phyloP scores from a whole-genome alignment of 2,888 invertebrate species.

The Pachymerium ferrugineum region DNA sequence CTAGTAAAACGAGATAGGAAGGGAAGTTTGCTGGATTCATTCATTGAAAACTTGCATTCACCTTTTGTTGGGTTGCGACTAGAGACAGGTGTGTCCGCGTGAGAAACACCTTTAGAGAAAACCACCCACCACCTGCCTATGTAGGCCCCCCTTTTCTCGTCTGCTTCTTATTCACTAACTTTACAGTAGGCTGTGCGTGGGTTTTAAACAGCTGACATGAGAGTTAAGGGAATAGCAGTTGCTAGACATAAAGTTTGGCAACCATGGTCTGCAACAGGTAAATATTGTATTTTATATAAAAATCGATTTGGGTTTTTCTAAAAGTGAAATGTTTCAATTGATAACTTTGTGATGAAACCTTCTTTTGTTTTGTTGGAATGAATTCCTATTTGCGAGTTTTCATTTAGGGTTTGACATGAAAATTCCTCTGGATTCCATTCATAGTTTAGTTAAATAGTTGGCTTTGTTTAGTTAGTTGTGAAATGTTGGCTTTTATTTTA shows the following conservation, averaged over 20 bases:
- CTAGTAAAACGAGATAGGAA: background rate
- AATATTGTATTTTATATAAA: background rate
- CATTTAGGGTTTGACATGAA: background rate
- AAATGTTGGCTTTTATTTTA: background rate
- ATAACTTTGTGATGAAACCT: too few species aligned
- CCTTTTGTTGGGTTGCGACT: background rate
- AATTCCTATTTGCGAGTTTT: background rate
- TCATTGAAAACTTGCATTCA: background rate
- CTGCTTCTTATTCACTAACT: background rate
- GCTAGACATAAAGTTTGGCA: constrained; percentile 33
- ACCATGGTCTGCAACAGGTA: constrained; percentile 35
- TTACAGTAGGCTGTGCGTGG: background rate
- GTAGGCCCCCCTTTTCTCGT: background rate
- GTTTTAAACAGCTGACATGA: constrained; percentile 21
- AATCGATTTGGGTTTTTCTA: background rate
- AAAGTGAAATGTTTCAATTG: background rate
- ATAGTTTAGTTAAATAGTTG: background rate
- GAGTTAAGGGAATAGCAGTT: background rate
- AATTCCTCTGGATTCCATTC: background rate
- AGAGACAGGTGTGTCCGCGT: constrained; percentile 17
- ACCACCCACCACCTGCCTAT: background rate
- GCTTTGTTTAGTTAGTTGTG: background rate
- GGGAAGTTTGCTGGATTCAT: background rate
- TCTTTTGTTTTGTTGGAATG: background rate
- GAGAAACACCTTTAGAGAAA: constrained; percentile 4